Conservation (phyloP, 1,140 invertebrate genomes). For the Caenorhabditis briggsae region DNA sequence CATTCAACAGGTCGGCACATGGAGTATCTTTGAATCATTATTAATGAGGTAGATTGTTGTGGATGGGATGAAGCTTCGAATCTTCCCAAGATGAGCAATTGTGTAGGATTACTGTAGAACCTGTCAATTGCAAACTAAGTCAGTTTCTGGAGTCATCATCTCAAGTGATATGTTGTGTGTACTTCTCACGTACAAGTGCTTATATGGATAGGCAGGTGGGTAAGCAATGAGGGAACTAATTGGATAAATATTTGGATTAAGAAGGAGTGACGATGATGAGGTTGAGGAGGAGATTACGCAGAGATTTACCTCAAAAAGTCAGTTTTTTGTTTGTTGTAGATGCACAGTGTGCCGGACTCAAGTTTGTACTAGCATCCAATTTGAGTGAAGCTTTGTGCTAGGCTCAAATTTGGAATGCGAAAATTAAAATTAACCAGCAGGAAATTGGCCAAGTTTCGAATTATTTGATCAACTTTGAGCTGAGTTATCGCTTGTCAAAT, state of each 20-base stretch:
- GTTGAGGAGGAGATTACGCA: neutral
- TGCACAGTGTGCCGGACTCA: too few species aligned
- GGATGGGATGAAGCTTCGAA: neutral
- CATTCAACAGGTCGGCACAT: conserved; percentile 44
- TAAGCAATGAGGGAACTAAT: conserved; percentile 24
- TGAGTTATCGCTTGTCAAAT: too few species aligned
- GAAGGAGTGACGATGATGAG: neutral
- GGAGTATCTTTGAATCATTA: neutral
- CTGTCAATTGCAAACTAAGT: neutral
- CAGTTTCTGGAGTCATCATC: neutral
- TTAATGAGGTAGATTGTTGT: conserved; percentile 32
- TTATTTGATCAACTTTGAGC: too few species aligned
- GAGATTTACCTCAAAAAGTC: conserved; percentile 18
- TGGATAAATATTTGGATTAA: conserved; percentile 36
- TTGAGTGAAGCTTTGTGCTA: too few species aligned
- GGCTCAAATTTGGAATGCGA: too few species aligned
- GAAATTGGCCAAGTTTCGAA: too few species aligned
- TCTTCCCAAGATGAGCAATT: neutral
- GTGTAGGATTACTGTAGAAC: neutral
- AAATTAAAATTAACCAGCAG: too few species aligned
- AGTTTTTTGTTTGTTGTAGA: neutral
- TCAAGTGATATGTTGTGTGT: neutral
- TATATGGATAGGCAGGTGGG: neutral
- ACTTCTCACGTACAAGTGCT: conserved; percentile 19
- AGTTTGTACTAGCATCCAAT: too few species aligned